Evolutionary conservation across 2,797 vertebrate species (phyloP), one percentile per base, ranked within the genome.

Genomic region (Oreochromis grahami): DNA sequence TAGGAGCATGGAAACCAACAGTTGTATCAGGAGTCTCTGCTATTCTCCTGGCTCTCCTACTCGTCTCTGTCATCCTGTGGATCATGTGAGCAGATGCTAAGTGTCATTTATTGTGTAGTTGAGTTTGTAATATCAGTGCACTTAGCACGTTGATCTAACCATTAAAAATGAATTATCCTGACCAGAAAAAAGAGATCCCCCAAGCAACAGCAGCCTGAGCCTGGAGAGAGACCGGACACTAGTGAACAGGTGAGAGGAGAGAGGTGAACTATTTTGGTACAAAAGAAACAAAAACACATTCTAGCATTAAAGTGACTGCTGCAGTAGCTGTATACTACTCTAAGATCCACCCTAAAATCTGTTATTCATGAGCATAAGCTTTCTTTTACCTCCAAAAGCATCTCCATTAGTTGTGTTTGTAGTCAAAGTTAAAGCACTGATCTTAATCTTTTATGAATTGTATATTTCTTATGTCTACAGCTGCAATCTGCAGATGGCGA

Each of bases 91-190:
- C 60, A 24, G n/a, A 14, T 24, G 34, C 1, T 41, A 24, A 9
- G 60, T 65, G 36, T 65, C 12, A 65, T 65, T 65, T 41, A 41
- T 65, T 65, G 60, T 65, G 60, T 14, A 41, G 19, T 14, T 65
- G 36, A 14, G n/a, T 24, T 65, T 65, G 34, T 21, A 65, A 65
- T 65, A 41, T 65, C 36, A 65, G 36, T 65, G 36, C 36, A 21
- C n/a, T 41, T 41, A 65, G 36, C 12, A 38, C 60, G 21, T 65
- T 38, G 58, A 65, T 24, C 36, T 65, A 24, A 14, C 12, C n/a
- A 41, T 24, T 65, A 41, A 65, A 65, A 65, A 65, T 65, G 7
- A 41, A 65, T 65, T 65, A 21, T 41, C 36, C 60, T 21, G n/a
- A 65, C 60, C 60, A 65, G 60, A 21, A 65, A 24, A 41, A 65